Percentiles rank a stretch among this genome's conserved stretches.
phyloP scores from a whole-genome alignment of 2,113 vertebrate species.

The Prinia subflava region DNA sequence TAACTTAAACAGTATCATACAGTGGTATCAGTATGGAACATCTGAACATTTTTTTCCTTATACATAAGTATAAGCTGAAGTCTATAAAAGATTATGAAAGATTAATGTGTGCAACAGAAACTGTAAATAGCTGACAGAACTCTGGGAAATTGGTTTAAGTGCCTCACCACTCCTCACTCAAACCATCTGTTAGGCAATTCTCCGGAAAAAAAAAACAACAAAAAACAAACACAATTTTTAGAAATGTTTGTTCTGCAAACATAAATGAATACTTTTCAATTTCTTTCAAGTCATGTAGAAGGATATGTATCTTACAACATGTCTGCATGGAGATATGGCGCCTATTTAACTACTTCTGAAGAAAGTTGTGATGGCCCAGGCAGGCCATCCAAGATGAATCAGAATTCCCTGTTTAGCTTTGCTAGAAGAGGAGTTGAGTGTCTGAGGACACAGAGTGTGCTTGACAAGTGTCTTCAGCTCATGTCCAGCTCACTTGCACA shows the following conservation, averaged over 20 bases:
- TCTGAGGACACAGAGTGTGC: background rate
- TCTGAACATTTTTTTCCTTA: background rate
- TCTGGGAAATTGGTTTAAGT: slow-evolving; percentile 58
- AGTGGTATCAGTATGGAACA: background rate
- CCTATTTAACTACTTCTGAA: background rate
- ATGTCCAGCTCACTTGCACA: background rate
- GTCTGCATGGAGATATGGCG: background rate
- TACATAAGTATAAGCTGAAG: slow-evolving; percentile 24
- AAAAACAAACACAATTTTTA: slow-evolving; percentile 37
- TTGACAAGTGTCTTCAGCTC: background rate
- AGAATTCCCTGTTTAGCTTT: background rate
- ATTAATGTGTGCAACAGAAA: slow-evolving; percentile 60
- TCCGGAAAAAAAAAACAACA: slow-evolving; percentile 24
- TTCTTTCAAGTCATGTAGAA: background rate
- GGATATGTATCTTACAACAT: background rate
- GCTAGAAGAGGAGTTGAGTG: background rate
- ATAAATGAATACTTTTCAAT: slow-evolving; percentile 34
- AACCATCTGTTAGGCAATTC: slow-evolving; percentile 71
- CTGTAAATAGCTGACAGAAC: slow-evolving; percentile 68
- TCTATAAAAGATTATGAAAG: background rate
- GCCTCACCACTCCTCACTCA: slow-evolving; percentile 54
- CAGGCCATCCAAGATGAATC: background rate
- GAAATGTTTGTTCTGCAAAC: slow-evolving; percentile 63
- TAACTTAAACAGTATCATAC: background rate
- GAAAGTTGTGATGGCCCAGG: background rate